Conservation (phyloP, 2,113 vertebrate genomes). For the Salvelinus alpinus region DNA sequence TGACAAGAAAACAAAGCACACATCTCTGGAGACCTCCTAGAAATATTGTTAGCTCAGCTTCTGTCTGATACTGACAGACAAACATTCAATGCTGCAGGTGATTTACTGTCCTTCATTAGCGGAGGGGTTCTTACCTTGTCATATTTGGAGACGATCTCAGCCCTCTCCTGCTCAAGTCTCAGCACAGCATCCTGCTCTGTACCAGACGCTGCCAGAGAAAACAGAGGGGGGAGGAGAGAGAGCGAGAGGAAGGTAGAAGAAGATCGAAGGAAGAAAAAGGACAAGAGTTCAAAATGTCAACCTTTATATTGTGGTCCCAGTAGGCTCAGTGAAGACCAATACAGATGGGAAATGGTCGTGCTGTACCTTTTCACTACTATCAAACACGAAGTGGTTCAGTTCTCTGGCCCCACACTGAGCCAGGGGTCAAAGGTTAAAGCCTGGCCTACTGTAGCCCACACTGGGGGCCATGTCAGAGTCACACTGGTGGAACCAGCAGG, state of each 20-base stretch:
- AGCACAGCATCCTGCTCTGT: constrained; percentile 85
- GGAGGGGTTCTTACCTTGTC: constrained; percentile 77
- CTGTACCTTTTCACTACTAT: too few relatives aligned
- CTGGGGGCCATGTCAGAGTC: too few relatives aligned
- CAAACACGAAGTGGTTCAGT: neutral
- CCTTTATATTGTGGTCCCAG: neutral
- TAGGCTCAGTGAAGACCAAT: too few relatives aligned
- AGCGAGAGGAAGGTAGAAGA: too few relatives aligned
- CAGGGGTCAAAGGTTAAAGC: neutral
- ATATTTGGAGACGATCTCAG: constrained; percentile 96
- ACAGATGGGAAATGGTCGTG: too few relatives aligned
- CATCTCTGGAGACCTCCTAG: neutral
- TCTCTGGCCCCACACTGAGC: neutral
- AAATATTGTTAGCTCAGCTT: neutral
- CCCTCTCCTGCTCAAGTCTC: constrained; percentile 91
- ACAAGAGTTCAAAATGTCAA: neutral
- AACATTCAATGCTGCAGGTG: neutral
- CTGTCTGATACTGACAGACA: constrained; percentile 8
- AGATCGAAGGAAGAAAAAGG: neutral
- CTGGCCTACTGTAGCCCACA: too few relatives aligned
- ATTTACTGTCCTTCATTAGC: neutral
- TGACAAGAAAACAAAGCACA: neutral
- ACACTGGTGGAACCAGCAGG: neutral
- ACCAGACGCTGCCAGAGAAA: constrained; percentile 80
- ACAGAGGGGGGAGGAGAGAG: constrained; percentile 5